A percentile compares a stretch with the other conserved stretches of the same genome.
phyloP scores from a whole-genome alignment of 2,113 vertebrate species.

The Cacatua alba region DNA sequence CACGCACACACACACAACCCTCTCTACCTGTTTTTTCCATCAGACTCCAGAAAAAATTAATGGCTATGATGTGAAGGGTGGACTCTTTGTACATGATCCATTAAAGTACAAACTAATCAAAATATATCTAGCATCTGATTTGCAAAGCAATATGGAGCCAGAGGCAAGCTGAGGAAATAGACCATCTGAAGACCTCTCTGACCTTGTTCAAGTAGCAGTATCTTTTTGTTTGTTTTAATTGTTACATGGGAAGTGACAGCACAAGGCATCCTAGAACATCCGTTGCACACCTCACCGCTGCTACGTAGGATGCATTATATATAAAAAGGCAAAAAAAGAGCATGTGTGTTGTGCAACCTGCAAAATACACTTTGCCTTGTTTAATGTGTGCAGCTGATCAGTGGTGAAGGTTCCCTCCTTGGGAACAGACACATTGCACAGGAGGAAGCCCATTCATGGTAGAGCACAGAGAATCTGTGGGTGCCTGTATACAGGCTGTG shows the following conservation, averaged over 20 bases:
- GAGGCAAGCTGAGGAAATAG: conserved; percentile 65
- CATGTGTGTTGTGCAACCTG: fast-evolving
- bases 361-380: neutral
- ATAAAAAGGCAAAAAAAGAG: neutral
- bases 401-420: neutral
- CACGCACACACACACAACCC: neutral
- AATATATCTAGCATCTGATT: conserved; percentile 79
- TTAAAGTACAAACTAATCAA: conserved; percentile 84
- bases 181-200: conserved; percentile 47
- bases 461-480: neutral
- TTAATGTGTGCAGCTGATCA: neutral
- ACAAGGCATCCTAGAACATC: conserved; percentile 17
- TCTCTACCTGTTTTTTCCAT: conserved; percentile 95
- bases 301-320: fast-evolving
- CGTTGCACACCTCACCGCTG: neutral
- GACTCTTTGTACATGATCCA: conserved; percentile 83
- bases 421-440: neutral
- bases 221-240: conserved; percentile 70
- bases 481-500: neutral
- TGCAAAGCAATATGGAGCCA: conserved; percentile 69
- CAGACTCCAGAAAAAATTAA: conserved; percentile 83
- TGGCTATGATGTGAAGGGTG: conserved; percentile 81
- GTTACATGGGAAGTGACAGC: neutral
- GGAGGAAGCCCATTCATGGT: neutral
- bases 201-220: conserved; percentile 48